A percentile compares a stretch with the other conserved stretches of the same genome.
Evolutionary conservation across 2,113 vertebrate species (phyloP).

Genomic region (Hypocryptadius cinnamomeus): DNA sequence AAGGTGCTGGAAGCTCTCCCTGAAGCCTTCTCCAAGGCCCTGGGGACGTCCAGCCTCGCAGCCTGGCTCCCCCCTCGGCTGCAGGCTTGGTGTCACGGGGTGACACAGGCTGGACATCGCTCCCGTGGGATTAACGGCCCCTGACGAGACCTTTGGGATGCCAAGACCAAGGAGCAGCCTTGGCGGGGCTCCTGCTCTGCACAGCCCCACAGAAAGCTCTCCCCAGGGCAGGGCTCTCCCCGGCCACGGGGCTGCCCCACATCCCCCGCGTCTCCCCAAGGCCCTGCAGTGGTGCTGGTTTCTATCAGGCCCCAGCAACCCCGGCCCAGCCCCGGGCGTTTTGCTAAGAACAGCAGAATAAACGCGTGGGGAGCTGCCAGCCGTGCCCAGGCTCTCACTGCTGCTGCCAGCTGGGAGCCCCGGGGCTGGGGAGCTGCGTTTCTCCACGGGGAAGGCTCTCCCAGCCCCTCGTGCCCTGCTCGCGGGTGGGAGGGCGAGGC

Average conservation of each 20-base stretch:
- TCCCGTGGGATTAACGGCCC: neutral
- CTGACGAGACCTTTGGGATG: neutral
- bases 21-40: neutral
- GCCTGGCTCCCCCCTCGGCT: neutral
- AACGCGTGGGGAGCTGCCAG: neutral
- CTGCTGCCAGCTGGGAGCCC: neutral
- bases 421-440: fast-evolving
- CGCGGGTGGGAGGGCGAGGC: no score
- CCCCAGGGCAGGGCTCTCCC: neutral
- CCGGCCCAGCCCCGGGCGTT: neutral
- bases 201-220: fast-evolving
- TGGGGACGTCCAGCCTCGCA: neutral
- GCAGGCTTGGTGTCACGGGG: fast-evolving
- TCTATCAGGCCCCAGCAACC: neutral
- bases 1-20: neutral
- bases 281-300: neutral
- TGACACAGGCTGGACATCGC: neutral
- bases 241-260: neutral
- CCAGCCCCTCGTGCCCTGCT: fast-evolving
- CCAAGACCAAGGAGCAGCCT: neutral
- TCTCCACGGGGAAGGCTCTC: neutral
- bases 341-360: neutral
- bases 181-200: neutral
- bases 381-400: no score
- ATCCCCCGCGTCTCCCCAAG: neutral